Base-by-base conservation (phyloP, 2,888 invertebrate species). In the Penaeus monodon region DNA sequence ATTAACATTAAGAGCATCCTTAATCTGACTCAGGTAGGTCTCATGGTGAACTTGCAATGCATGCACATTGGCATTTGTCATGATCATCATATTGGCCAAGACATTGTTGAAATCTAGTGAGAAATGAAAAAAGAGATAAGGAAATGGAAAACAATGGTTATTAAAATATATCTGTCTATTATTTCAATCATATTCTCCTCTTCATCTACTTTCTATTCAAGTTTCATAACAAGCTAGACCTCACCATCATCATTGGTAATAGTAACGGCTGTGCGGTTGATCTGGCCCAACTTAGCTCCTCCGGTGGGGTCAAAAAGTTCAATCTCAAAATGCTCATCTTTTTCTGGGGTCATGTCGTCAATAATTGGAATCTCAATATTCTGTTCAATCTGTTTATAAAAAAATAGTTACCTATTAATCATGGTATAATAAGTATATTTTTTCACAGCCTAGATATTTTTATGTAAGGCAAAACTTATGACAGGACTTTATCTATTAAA, bases 291-390 rank as follows among this genome's bases (percentile, higher is more conserved):
- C 77, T 91, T 91, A 0, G 94, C 93, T 17, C 94, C 93, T 10
- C 92, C 93, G 63, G 91, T 91, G 2, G 93, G 92, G 17, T 92
- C 92, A 77, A 92, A 92, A 17, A 94, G 91, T 88, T 94, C 93
- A 29, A 94, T 91, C 90, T 94, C 94, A 91, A 94, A 94, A 89
- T 94, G 93, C 91, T 94, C 94, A 91, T 94, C 94, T 91, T 94
- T 94, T 91, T 94, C 94, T 24, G 94, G 93, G 84, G 93, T 92
- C 92, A 93, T 92, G 90, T 94, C 94, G 90, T 94, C 94, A 49
- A 93, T 92, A 86, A 94, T 94, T 1, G 93, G 93, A 80, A 94
- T 93, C 88, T 93, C 93, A 70, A 94, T 91, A 74, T 92, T 92
- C 90, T 93, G 93, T 90, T 93, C 93, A 22, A 93, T 93, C 92